Conservation (phyloP, 2,113 vertebrate species). For the human region GRCh38 chr12:78992001-78992500, state of each 20-base stretch:
- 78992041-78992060: not conserved
- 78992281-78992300: constrained; percentile 34
- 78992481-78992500: not conserved
- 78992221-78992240: not conserved
- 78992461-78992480: not conserved
- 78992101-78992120: not conserved
- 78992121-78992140: not conserved
- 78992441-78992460: not conserved
- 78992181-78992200: not conserved
- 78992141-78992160: not conserved
- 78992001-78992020: not conserved
- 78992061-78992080: not conserved
- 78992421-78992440: not conserved
- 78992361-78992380: constrained; percentile 51
- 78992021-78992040: not conserved
- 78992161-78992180: not conserved
- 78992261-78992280: constrained; percentile 16
- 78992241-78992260: not conserved
- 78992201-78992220: not conserved
- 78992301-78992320: constrained; percentile 1
- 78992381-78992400: not conserved
- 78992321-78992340: not conserved
- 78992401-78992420: not conserved
- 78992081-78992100: not conserved
- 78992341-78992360: not conserved